Evolutionary conservation across 2,797 vertebrate genomes (phyloP).

Genomic region (Mus caroli): DNA sequence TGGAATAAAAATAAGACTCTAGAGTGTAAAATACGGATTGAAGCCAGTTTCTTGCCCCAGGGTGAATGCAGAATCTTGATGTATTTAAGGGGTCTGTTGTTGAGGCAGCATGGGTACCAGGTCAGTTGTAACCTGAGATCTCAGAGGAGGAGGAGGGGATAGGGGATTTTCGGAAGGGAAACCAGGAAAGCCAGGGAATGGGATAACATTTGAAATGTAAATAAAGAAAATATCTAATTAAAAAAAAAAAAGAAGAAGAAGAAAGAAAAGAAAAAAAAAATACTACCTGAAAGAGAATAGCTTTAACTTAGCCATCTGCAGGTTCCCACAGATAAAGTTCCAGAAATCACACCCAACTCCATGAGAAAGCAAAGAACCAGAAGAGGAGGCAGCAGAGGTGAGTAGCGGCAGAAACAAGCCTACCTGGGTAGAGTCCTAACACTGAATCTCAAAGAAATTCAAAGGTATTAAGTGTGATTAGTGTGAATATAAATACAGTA

Average conservation of each 20-base stretch:
- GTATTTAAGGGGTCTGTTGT: background rate
- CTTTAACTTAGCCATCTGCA: slow-evolving; percentile 15
- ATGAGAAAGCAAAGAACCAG: background rate
- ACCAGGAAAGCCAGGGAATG: too few relatives aligned
- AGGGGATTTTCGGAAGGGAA: too few relatives aligned
- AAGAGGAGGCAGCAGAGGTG: background rate
- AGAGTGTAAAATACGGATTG: background rate
- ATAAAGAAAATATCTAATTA: too few relatives aligned
- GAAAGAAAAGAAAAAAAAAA: background rate
- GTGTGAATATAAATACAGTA: background rate
- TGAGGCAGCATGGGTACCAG: background rate
- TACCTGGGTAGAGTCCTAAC: background rate
- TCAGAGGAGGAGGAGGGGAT: too few relatives aligned
- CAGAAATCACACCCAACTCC: background rate
- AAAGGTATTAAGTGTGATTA: background rate
- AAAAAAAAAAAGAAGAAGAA: too few relatives aligned
- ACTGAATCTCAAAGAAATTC: background rate
- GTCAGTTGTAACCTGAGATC: background rate
- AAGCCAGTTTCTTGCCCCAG: background rate
- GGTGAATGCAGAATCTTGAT: background rate
- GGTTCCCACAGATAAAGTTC: slow-evolving; percentile 13
- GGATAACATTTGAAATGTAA: too few relatives aligned
- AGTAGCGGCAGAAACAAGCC: background rate
- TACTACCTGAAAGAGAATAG: slow-evolving; percentile 35
- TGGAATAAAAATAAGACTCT: background rate